Percentiles rank a stretch among this genome's conserved stretches.
Conservation (phyloP, 1,140 invertebrate species). For the Zaprionus davidi region DNA sequence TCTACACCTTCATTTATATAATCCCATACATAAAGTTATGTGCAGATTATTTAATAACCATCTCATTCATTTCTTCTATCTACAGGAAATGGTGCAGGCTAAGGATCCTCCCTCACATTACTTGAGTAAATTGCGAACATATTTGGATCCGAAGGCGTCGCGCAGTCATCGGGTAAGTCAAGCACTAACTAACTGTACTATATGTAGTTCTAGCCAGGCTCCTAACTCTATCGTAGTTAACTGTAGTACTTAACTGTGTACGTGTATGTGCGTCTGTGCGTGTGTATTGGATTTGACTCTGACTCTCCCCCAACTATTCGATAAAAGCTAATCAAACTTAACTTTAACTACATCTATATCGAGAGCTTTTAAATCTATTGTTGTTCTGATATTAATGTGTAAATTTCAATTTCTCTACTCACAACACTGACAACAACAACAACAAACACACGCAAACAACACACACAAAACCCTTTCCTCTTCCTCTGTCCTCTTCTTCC, state of each 20-base stretch:
- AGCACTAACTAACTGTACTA: constrained; percentile 12
- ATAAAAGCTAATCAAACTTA: constrained; percentile 20
- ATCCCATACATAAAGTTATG: neutral
- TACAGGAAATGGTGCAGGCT: constrained; percentile 97
- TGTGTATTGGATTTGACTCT: constrained; percentile 28
- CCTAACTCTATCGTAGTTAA: constrained; percentile 22
- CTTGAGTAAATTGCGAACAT: constrained; percentile 95
- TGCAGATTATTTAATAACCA: neutral
- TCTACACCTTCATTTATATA: neutral
- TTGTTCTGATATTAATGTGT: constrained; percentile 79
- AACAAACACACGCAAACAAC: constrained; percentile 32
- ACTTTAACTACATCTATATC: constrained; percentile 47
- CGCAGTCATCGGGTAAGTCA: constrained; percentile 94
- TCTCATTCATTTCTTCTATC: constrained; percentile 68
- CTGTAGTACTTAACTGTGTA: constrained; percentile 1
- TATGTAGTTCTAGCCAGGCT: constrained; percentile 29
- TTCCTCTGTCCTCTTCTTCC: constrained; percentile 19
- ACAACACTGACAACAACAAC: constrained; percentile 71
- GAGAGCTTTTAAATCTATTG: constrained; percentile 50
- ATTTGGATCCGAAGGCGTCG: constrained; percentile 97
- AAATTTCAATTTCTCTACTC: constrained; percentile 80
- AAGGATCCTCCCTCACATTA: constrained; percentile 98
- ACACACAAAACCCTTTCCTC: constrained; percentile 21
- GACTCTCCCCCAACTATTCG: constrained; percentile 22
- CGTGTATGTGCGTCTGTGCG: constrained; percentile 18